Evolutionary conservation across 2,113 vertebrate species (phyloP).

Genomic region (Catharus minimus): DNA sequence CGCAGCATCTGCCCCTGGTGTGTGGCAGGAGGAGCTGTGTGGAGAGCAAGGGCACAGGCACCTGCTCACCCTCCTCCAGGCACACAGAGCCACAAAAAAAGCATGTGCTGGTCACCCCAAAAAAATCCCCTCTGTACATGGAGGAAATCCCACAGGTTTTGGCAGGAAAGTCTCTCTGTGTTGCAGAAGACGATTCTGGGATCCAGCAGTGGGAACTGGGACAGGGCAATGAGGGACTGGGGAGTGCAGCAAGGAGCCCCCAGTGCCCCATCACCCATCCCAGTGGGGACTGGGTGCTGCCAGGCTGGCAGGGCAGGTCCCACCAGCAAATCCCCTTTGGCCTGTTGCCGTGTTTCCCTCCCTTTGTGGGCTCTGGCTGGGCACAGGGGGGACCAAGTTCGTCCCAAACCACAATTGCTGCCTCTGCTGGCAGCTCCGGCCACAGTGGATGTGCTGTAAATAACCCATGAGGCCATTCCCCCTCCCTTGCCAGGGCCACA

Average conservation of each 20-base stretch:
- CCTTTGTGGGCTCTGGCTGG: background rate
- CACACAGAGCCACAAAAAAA: rapidly evolving
- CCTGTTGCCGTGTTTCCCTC: background rate
- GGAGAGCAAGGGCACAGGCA: rapidly evolving
- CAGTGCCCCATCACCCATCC: background rate
- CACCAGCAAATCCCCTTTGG: background rate
- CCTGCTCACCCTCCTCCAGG: background rate
- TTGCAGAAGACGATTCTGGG: rapidly evolving
- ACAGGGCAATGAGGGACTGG: background rate
- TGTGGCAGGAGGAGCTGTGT: background rate
- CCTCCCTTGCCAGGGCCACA: background rate
- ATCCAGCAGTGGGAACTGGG: background rate
- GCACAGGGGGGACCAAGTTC: background rate
- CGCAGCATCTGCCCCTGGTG: rapidly evolving
- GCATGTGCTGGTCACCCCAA: rapidly evolving
- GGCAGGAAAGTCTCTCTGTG: rapidly evolving
- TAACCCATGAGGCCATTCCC: background rate
- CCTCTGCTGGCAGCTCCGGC: background rate
- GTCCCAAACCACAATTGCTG: constrained; percentile 61
- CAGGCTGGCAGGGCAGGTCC: background rate
- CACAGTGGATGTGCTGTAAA: constrained; percentile 53
- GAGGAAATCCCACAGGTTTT: background rate
- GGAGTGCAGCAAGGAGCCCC: rapidly evolving
- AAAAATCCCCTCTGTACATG: rapidly evolving
- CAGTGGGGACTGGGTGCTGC: background rate